A percentile compares a stretch with the other conserved stretches of the same genome.
Conservation (phyloP, 1,140 invertebrate species). For the Agraylea sexmaculata region DNA sequence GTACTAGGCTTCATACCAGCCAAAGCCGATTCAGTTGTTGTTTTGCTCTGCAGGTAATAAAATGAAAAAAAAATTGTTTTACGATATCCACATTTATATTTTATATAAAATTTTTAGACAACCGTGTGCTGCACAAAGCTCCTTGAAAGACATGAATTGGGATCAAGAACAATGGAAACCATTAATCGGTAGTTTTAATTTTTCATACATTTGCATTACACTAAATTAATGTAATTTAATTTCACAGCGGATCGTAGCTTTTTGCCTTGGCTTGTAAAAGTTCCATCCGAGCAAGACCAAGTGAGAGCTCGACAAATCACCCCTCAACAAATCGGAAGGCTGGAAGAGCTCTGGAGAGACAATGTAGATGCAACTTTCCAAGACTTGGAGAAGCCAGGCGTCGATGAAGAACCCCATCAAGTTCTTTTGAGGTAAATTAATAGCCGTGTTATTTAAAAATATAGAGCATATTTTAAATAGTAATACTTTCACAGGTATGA, state of each 20-base stretch:
- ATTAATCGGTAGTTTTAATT: slow-evolving; percentile 47
- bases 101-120: slow-evolving; percentile 40
- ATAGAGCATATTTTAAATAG: neutral
- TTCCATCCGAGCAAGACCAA: slow-evolving; percentile 91
- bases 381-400: slow-evolving; percentile 93
- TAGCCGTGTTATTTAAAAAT: neutral
- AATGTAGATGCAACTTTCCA: slow-evolving; percentile 96
- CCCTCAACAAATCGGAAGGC: slow-evolving; percentile 91
- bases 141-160: slow-evolving; percentile 98
- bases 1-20: slow-evolving; percentile 97
- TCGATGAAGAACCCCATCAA: slow-evolving; percentile 94
- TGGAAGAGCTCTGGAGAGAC: slow-evolving; percentile 98
- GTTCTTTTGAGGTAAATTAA: slow-evolving; percentile 61
- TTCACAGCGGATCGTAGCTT: slow-evolving; percentile 79
- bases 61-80: too few species aligned
- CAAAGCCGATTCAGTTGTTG: slow-evolving; percentile 98
- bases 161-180: slow-evolving; percentile 99
- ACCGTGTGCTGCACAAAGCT: slow-evolving; percentile 94
- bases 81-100: neutral
- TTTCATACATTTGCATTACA: neutral
- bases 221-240: too few species aligned
- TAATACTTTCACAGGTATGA: slow-evolving; percentile 55
- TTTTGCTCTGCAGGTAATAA: slow-evolving; percentile 76
- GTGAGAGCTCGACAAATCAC: slow-evolving; percentile 88
- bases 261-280: slow-evolving; percentile 92